Evolutionary conservation across 2,113 vertebrate genomes (phyloP), one percentile per base, ranked within the genome.

Genomic region (Chascanopsetta lugubris): DNA sequence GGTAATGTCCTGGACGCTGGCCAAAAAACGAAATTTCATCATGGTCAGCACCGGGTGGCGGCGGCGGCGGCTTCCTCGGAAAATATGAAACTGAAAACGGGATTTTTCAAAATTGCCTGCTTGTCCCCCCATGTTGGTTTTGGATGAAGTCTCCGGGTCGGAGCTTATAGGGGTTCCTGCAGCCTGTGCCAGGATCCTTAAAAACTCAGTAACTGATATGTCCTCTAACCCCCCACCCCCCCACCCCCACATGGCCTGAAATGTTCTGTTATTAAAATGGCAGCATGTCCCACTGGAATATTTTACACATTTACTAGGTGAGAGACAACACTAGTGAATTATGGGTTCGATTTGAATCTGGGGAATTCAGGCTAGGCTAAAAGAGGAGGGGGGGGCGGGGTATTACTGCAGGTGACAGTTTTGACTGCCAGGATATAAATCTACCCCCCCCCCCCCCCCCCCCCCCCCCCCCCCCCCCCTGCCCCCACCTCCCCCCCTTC

Each of bases 251-350:
- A 49, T 50, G 40, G 79, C 55, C 85, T 90, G 76, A 89, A 89
- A 87, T 77, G 49, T 77, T 65, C 83, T 74, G 86, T 92, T 92
- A 90, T 91, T 92, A 86, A 92, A 92, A 92, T 88, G 76, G 84
- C 78, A 90, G 85, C 83, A 86, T 90, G 92, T 90, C 90, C 84
- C 86, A 46, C 54, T 54, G 69, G 91, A 92, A 89, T 89, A 84
- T 84, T 92, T 93, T 90, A 93, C 91, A 91, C 77, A 77, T 92
- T 93, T 89, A 92, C 85, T 90, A 85, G 85, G 91, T 92, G 88
- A 87, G 88, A 89, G 87, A 92, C 90, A 89, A 91, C 91, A 87
- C 79, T 79, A 48, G 82, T 90, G 90, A 92, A 89, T 91, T 91
- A 91, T 90, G 75, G 82, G 61, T 69, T 74, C 79, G 79, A 89